Evolutionary conservation across 30 jellyfish, hydroid and myxozoan species (phyloP).

Genomic region (Clytia hemisphaerica): DNA sequence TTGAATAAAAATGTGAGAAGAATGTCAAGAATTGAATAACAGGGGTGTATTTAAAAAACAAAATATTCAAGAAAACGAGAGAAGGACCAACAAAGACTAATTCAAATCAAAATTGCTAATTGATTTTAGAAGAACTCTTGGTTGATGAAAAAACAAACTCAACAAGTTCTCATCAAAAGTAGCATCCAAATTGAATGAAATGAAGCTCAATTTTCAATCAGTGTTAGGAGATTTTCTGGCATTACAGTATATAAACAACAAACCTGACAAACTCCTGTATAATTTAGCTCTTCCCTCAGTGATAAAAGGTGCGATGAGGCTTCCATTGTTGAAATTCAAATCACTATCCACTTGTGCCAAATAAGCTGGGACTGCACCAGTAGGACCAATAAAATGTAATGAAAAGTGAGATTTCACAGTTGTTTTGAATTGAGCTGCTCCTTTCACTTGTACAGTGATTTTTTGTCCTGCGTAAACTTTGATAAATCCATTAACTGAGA

Average conservation of each 20-base stretch:
- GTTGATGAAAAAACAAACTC: too few relatives aligned
- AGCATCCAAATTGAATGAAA: too few relatives aligned
- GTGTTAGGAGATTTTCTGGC: too few relatives aligned
- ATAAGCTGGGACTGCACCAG: conserved; percentile 78
- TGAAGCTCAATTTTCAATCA: too few relatives aligned
- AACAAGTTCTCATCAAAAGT: too few relatives aligned
- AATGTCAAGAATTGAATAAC: too few relatives aligned
- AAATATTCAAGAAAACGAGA: too few relatives aligned
- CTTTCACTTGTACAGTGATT: conserved; percentile 39
- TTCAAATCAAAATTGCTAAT: too few relatives aligned
- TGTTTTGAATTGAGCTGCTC: conserved; percentile 45
- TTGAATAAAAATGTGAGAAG: neutral
- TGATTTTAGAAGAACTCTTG: too few relatives aligned
- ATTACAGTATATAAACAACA: neutral
- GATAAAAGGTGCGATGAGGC: conserved; percentile 42
- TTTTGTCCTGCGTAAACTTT: conserved; percentile 77
- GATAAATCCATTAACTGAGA: conserved; percentile 56
- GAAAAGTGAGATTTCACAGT: conserved; percentile 48
- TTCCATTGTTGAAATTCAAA: conserved; percentile 15
- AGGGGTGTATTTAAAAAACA: too few relatives aligned
- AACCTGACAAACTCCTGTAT: conserved; percentile 77
- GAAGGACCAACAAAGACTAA: too few relatives aligned
- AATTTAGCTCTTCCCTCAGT: conserved; percentile 56
- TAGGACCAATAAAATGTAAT: conserved; percentile 71
- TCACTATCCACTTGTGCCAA: conserved; percentile 46